A percentile compares a stretch with the other conserved stretches of the same genome.
phyloP scores from a whole-genome alignment of 2,113 vertebrate genomes.

The Lichenostomus cassidix region DNA sequence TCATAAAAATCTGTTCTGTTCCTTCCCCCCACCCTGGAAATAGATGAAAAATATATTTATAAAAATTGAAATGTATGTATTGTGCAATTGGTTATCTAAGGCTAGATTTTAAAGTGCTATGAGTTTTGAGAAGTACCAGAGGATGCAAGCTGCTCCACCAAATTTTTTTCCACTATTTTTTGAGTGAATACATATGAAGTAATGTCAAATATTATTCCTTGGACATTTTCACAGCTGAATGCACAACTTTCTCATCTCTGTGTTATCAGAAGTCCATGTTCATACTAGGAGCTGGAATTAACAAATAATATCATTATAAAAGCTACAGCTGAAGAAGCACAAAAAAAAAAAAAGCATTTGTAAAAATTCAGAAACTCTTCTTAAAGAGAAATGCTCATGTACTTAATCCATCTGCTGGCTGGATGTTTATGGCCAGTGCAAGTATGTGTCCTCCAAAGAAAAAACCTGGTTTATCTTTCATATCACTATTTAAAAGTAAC shows the following conservation, averaged over 20 bases:
- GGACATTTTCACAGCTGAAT: constrained; percentile 2
- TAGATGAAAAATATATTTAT: not conserved
- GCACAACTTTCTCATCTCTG: not conserved
- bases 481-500: not conserved
- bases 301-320: not conserved
- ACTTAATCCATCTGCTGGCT: not conserved
- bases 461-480: not conserved
- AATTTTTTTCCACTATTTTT: not conserved
- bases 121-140: not conserved
- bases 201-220: not conserved
- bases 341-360: not conserved
- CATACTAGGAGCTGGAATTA: not conserved
- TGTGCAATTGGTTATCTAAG: not conserved
- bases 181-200: not conserved
- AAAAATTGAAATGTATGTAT: not conserved
- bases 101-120: not conserved
- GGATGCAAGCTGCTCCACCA: not conserved
- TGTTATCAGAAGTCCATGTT: not conserved
- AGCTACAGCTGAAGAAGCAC: not conserved
- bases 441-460: not conserved
- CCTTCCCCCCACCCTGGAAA: accelerated
- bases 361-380: not conserved
- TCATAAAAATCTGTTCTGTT: not conserved
- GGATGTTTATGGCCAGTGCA: not conserved
- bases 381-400: not conserved